Base-by-base conservation (phyloP, 1,140 invertebrate genomes). In the Bombus sylvicola region DNA sequence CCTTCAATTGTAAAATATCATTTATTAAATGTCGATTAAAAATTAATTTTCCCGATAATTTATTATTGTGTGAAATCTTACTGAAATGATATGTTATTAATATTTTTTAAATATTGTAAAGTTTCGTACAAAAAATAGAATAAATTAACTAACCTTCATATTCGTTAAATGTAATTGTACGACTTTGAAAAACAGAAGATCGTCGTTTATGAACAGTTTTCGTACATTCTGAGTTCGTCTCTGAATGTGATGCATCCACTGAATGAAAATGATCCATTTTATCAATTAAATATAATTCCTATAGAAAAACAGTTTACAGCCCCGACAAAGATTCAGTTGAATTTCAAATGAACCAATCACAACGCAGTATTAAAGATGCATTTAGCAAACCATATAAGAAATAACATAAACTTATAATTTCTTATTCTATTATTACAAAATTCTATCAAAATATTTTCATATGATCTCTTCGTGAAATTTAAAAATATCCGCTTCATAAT, bases 171-270 rank as follows among this genome's bases (percentile, higher is more conserved):
- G 31, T 13, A 37, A 82, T 68, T 0, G 77, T 73, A 53, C 87
- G 87, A 39, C 87, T 77, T 22, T 90, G 87, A 34, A 93, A 94
- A 80, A 93, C 53, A 13, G 83, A 89, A 10, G 93, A 93, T 62
- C 92, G 87, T 1, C 93, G 89, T 89, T 93, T 93, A 12, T 81
- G 22, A n/a, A 80, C 3, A 34, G 31, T 37, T 22, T 71, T 90
- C 5, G 78, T 69, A 10, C 43, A 43, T 25, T 76, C n/a, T 15
- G 10, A 53, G 28, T 71, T 37, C 6, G 41, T 74, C 43, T 85
- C 71, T 5, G 43, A 31, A 1, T 79, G 37, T 0, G 68, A 75
- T n/a, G 2, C 1, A 39, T 80, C 57, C 5, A 64, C n/a, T 43
- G 15, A 4, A 64, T 78, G 41, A 43, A 4, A 4, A 64, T 64